Base-by-base conservation (phyloP, 2,888 invertebrate species). In the Cremastobaeus sp. region DNA sequence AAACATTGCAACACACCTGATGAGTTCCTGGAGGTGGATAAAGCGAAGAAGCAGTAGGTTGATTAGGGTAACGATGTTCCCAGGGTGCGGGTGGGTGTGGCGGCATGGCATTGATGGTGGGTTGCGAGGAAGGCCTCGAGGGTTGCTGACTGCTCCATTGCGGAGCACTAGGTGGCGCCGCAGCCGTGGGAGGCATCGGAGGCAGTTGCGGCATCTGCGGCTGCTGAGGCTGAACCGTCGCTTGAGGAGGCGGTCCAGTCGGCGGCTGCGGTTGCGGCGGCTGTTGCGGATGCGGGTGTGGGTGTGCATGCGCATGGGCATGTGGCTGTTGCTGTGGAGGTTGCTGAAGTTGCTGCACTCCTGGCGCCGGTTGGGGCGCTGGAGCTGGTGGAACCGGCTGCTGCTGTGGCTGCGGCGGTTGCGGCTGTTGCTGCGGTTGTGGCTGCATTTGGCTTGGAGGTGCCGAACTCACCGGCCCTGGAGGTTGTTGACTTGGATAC, bases 31-130 rank as follows among this genome's bases (percentile, higher is more conserved):
- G 83, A 62, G 85, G 78, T 65, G 86, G 79, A 71, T 87, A 87
- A 4, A 66, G 48, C 35, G 86, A 78, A 25, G 74, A 15, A 59
- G 86, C 81, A 37, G 87, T 80, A 54, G 85, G 82, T 80, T 84
- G 87, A 81, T 85, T 86, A 17, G 85, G 74, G 39, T 86, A 87
- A 57, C 86, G 84, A 78, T 85, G 86, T 69, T 87, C 87, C 87
- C 87, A 87, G 30, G 85, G 83, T 28, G 83, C 78, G 41, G 85
- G 85, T 28, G 84, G 80, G 62, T 85, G 87, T 21, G 84, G 79
- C 71, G 66, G 1, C 47, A 86, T 81, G 77, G 84, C 72, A 48
- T 86, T 86, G 59, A 86, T 78, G 65, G 79, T 83, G 3, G 84
- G 81, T 59, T 86, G 86, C n/a, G 85, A 71, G 8, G 81, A 74